Conservation (phyloP, 2,797 vertebrate species). For the Hemitrygon akajei region DNA sequence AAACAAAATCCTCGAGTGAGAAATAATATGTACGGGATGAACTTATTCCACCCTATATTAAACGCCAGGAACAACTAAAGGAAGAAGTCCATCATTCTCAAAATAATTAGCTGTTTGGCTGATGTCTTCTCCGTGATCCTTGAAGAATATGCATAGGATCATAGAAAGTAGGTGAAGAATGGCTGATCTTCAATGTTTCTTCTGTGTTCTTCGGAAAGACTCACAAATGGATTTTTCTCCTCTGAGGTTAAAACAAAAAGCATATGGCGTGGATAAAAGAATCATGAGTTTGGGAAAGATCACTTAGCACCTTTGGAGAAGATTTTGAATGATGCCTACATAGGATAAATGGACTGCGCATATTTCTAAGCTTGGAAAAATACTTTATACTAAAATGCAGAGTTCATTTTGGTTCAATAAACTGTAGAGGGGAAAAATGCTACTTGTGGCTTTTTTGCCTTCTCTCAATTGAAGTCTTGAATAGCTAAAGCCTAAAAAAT, state of each 20-base stretch:
- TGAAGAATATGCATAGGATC: background rate
- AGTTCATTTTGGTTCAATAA: background rate
- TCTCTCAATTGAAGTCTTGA: too few species aligned
- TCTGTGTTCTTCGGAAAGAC: background rate
- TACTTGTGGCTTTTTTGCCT: too few species aligned
- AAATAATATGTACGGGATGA: background rate
- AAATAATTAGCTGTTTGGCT: slow-evolving; percentile 10
- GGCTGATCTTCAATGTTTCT: background rate
- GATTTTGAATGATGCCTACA: background rate
- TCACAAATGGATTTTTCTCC: background rate
- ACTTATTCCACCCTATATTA: background rate
- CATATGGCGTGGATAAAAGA: background rate
- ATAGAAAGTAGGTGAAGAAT: background rate
- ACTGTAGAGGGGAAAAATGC: too few species aligned
- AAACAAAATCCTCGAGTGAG: background rate
- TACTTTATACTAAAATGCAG: background rate
- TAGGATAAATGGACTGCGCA: background rate
- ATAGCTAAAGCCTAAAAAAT: too few species aligned
- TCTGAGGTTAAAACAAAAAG: background rate
- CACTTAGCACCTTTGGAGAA: background rate
- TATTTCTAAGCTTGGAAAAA: background rate
- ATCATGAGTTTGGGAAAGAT: background rate
- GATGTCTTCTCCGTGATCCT: background rate
- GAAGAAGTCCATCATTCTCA: background rate
- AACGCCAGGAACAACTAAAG: background rate